Conservation (phyloP, 2,113 vertebrate species). For the Lophura nycthemera region DNA sequence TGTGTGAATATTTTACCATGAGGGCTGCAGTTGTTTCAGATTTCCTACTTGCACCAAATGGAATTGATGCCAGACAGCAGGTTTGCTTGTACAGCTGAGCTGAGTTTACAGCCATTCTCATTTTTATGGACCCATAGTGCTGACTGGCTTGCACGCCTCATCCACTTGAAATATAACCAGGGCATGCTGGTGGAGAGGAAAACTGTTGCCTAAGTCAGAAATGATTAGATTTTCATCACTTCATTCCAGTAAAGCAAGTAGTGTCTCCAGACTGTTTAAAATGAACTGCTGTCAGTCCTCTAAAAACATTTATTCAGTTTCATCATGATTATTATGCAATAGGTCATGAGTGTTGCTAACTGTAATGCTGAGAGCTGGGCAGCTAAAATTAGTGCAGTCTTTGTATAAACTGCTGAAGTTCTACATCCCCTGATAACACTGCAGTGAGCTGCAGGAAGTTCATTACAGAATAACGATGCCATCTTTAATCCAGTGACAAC, state of each 20-base stretch:
- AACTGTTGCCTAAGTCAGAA: not conserved
- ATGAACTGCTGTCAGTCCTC: not conserved
- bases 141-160: not conserved
- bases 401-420: not conserved
- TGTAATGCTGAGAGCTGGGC: not conserved
- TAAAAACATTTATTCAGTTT: not conserved
- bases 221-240: not conserved
- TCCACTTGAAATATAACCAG: slow-evolving; percentile 7
- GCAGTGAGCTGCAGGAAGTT: not conserved
- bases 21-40: slow-evolving; percentile 33
- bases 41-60: slow-evolving; percentile 15
- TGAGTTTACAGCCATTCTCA: slow-evolving; percentile 32
- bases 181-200: not conserved
- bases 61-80: slow-evolving; percentile 49
- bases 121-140: not conserved
- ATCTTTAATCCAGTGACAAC: not conserved
- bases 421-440: not conserved
- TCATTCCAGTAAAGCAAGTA: not conserved
- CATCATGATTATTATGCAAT: not conserved
- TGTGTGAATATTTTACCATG: not conserved
- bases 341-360: not conserved
- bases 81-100: slow-evolving; percentile 60
- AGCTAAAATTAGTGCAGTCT: not conserved
- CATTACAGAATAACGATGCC: not conserved
- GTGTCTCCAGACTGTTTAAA: not conserved